Percentiles rank a stretch among this genome's conserved stretches.
phyloP scores from a whole-genome alignment of 2,888 invertebrate species.

The Neoaliturus tenellus region DNA sequence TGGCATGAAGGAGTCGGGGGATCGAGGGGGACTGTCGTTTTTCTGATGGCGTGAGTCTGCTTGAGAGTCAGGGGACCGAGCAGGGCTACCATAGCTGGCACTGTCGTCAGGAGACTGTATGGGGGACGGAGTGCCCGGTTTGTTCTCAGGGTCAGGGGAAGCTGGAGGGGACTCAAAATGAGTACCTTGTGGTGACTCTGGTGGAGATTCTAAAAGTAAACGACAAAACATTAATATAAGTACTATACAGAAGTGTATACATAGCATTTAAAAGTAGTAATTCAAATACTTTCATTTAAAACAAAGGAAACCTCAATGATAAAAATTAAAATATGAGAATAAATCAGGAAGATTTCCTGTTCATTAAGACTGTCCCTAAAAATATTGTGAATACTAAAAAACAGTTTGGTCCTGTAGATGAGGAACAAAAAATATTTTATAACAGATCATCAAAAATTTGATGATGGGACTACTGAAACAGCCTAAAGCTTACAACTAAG shows the following conservation, averaged over 20 bases:
- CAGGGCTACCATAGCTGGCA: slow-evolving; percentile 59
- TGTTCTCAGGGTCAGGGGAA: slow-evolving; percentile 61
- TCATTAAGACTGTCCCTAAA: no score
- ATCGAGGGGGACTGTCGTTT: slow-evolving; percentile 39
- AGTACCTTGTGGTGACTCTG: slow-evolving; percentile 63
- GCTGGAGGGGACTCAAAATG: slow-evolving; percentile 64
- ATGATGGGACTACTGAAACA: no score
- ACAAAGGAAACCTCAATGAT: no score
- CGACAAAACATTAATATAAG: background rate
- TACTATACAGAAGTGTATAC: background rate
- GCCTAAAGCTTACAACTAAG: no score
- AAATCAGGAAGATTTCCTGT: no score
- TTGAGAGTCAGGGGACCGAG: slow-evolving; percentile 51
- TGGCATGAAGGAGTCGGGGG: slow-evolving; percentile 69
- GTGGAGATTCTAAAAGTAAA: slow-evolving; percentile 59
- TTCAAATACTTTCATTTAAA: no score
- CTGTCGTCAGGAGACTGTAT: slow-evolving; percentile 62
- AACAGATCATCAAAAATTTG: no score
- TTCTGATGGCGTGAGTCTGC: slow-evolving; percentile 45
- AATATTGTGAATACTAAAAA: no score
- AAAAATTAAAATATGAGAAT: no score
- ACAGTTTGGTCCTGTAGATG: no score
- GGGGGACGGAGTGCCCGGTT: slow-evolving; percentile 62
- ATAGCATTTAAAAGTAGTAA: no score
- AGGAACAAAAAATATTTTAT: no score